phyloP scores from a whole-genome alignment of 2,888 invertebrate species.

The Cheilosia grossa region DNA sequence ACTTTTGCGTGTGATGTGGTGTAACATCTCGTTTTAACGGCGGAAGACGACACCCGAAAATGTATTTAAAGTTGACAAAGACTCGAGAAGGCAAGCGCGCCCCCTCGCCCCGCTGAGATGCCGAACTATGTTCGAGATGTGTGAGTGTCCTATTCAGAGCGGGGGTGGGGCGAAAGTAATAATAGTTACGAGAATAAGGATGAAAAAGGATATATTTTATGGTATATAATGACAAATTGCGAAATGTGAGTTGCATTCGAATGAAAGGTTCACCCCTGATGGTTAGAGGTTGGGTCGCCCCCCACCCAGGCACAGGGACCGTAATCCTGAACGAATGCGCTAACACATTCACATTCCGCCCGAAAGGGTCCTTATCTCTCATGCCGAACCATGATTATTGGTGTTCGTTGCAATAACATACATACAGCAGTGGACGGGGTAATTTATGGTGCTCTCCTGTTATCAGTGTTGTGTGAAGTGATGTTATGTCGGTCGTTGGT shows the following conservation, averaged over 20 bases:
- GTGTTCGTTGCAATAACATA: slow-evolving; percentile 66
- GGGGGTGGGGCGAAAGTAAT: slow-evolving; percentile 23
- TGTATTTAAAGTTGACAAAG: slow-evolving; percentile 61
- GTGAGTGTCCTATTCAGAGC: slow-evolving; percentile 32
- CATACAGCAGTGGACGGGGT: slow-evolving; percentile 52
- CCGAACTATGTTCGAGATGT: not conserved
- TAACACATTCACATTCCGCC: slow-evolving; percentile 25
- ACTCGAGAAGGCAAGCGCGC: slow-evolving; percentile 14
- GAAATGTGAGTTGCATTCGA: slow-evolving; percentile 66
- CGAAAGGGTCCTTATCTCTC: slow-evolving; percentile 69
- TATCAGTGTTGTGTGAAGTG: slow-evolving; percentile 68
- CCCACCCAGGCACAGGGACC: not conserved
- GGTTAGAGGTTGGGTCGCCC: not conserved
- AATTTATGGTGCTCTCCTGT: slow-evolving; percentile 69
- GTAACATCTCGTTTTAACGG: slow-evolving; percentile 69
- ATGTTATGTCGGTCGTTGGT: slow-evolving; percentile 30
- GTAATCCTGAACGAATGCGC: slow-evolving; percentile 48
- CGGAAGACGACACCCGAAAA: slow-evolving; percentile 31
- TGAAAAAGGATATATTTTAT: slow-evolving; percentile 61
- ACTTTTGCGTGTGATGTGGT: slow-evolving; percentile 58
- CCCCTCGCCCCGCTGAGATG: not conserved
- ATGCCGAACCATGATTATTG: slow-evolving; percentile 68
- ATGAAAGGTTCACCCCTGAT: slow-evolving; percentile 46
- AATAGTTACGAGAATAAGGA: slow-evolving; percentile 41
- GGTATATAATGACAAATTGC: slow-evolving; percentile 71